A percentile compares a stretch with the other conserved stretches of the same genome.
Evolutionary conservation across 2,888 invertebrate species (phyloP).

Genomic region (Mystacides longicornis): DNA sequence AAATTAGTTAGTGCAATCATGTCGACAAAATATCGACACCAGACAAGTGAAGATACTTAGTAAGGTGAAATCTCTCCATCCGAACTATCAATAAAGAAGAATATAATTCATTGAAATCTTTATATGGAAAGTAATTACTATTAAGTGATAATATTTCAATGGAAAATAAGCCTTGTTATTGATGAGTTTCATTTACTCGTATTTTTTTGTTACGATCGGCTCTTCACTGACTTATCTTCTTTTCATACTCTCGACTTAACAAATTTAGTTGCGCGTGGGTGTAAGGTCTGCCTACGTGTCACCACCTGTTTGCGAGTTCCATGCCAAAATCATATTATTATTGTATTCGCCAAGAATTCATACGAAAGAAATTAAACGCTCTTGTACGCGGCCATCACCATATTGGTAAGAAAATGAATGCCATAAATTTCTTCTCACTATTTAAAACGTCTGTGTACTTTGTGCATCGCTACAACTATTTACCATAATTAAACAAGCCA

Average conservation of each 20-base stretch:
- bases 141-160: background rate
- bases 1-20: constrained; percentile 4
- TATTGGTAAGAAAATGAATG: too few species aligned
- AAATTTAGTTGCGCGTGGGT: background rate
- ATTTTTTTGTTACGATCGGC: background rate
- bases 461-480: too few species aligned
- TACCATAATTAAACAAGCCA: too few species aligned
- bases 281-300: background rate
- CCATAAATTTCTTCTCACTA: too few species aligned
- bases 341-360: background rate
- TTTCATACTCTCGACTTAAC: background rate
- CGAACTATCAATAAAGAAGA: background rate
- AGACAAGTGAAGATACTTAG: constrained; percentile 2
- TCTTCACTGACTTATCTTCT: background rate
- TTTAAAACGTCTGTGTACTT: too few species aligned
- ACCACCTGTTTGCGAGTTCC: background rate
- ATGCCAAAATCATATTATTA: background rate
- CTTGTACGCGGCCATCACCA: too few species aligned
- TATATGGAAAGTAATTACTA: constrained; percentile 1
- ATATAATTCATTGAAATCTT: background rate
- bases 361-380: background rate
- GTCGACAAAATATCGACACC: background rate
- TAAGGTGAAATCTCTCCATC: background rate
- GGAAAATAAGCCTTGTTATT: background rate
- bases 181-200: background rate